Evolutionary conservation across 2,888 invertebrate species (phyloP), one percentile per base, ranked within the genome.

Genomic region (Diogma glabrata): DNA sequence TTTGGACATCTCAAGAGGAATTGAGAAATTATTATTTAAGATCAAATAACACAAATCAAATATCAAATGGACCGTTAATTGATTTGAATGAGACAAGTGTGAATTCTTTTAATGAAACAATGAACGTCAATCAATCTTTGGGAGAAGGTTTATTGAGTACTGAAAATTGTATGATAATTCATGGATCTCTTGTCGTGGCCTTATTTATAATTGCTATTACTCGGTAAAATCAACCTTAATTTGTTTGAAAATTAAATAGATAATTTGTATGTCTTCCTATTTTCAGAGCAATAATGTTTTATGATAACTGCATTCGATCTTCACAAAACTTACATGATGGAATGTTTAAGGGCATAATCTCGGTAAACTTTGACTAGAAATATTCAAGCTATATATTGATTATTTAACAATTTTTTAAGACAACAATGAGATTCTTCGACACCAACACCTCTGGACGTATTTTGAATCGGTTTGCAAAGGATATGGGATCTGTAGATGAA

Each of bases 401-500:
- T n/a, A n/a, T n/a, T n/a, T n/a, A n/a, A n/a, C n/a, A n/a, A 17
- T 4, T 36, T 38, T 22, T 52, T 51, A 3, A 74, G 47, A 57
- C 78, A 1, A 72, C 75, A 2, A 78, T 84, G 71, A 64, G 75
- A 51, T 92, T 92, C 67, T 93, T 90, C 63, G 88, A 91, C 60
- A 82, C 79, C 0, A 92, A 91, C 66, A 87, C 90, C 3, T 79
- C 82, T 58, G 85, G 86, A 28, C 75, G 85, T 50, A 86, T 92
- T 55, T 72, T 92, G 43, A 75, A 75, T 57, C 66, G 91, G 49
- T 91, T 92, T 62, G 84, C 90, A 4, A 91, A 90, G 64, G 92
- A 92, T 65, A 81, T 89, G 64, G 88, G 88, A 1, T 76, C 82
- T 0, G 75, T 89, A 52, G 89, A 90, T 62, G 88, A 89, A 61